Conservation (phyloP, 2,797 vertebrate genomes). For the Limosa lapponica region DNA sequence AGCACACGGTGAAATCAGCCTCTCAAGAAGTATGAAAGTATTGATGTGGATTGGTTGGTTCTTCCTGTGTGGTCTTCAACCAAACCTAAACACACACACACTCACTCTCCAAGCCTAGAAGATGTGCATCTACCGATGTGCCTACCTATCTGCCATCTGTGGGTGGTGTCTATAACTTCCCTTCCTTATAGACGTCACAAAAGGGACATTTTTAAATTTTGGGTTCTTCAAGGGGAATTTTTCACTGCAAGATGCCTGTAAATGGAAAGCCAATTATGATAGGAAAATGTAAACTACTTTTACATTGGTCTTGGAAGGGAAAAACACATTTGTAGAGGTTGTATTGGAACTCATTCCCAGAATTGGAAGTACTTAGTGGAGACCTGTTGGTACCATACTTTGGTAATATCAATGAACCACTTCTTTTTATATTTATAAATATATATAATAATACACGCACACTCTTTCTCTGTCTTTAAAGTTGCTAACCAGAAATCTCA, state of each 20-base stretch:
- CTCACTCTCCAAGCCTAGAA: not conserved
- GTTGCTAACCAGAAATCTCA: not conserved
- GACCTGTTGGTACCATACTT: not conserved
- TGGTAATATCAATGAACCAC: not conserved
- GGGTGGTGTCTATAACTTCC: not conserved
- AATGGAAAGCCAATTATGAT: not conserved
- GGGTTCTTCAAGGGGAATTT: not conserved
- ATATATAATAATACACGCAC: not conserved
- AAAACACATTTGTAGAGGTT: not conserved
- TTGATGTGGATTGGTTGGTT: not conserved
- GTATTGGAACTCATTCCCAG: not conserved
- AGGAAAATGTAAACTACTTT: not conserved
- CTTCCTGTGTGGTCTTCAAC: not conserved
- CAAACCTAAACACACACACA: not conserved
- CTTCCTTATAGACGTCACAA: fast-evolving
- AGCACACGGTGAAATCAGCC: not conserved
- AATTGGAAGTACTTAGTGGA: not conserved
- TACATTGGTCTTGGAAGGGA: not conserved
- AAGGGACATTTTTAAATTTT: not conserved
- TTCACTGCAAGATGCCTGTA: not conserved
- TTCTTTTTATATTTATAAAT: not conserved
- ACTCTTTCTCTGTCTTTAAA: not conserved
- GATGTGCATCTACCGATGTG: not conserved
- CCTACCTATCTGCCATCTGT: not conserved
- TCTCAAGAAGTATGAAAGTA: not conserved